These are phyloP conservation scores for Andricus curvator DNA, from an alignment of 2,888 invertebrate genomes.

Conservation along the genomic window DNA sequence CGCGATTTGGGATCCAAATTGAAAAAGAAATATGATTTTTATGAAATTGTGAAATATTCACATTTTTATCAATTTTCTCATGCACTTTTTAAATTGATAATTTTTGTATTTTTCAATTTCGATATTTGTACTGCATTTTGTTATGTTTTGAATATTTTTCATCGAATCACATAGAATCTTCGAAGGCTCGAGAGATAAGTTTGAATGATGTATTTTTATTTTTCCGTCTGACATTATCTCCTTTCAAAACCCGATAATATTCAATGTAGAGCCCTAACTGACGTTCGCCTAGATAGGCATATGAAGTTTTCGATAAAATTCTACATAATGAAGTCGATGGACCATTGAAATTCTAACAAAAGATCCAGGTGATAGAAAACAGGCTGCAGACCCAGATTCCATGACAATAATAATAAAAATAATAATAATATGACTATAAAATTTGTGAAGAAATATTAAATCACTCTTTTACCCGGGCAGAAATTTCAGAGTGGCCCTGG, in stretches of 20 bases:
- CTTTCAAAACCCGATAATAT: conserved; percentile 5
- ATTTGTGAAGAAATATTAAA: not conserved
- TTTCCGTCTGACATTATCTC: not conserved
- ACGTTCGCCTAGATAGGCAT: not conserved
- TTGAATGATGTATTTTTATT: conserved; percentile 2
- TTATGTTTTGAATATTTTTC: not conserved
- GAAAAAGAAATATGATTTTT: not conserved
- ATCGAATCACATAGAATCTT: not conserved
- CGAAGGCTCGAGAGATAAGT: not conserved
- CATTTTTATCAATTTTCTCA: not conserved
- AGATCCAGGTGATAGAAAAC: not conserved
- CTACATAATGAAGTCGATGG: conserved; percentile 8
- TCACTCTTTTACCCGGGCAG: too few species aligned
- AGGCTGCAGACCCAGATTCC: not conserved
- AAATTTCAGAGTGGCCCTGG: too few species aligned
- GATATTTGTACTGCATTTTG: not conserved
- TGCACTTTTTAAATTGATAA: not conserved
- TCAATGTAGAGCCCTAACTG: not conserved
- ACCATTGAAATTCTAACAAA: conserved; percentile 23
- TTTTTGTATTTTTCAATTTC: not conserved
- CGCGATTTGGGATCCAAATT: not conserved
- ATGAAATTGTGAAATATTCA: not conserved
- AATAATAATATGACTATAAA: too few species aligned
- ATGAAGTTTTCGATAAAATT: conserved; percentile 22
- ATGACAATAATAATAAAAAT: not conserved